Evolutionary conservation across 2,797 vertebrate genomes (phyloP).

Genomic region (Enteromius afrohamiltoni): DNA sequence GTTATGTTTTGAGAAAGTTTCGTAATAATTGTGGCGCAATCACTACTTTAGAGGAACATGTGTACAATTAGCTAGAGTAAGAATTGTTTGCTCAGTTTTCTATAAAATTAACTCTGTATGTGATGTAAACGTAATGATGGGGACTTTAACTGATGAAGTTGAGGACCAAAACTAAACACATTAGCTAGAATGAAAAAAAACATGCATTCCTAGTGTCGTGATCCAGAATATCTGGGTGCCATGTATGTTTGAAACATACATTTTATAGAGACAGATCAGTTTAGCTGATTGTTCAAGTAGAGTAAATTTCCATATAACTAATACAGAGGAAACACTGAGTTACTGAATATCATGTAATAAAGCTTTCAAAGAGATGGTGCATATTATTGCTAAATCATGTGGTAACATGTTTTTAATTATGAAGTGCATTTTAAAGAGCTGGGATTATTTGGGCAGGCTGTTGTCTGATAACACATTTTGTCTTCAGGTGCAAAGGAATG

Average conservation of each 20-base stretch:
- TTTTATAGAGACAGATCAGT: slow-evolving; percentile 63
- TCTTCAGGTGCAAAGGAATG: slow-evolving; percentile 45
- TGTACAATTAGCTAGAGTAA: slow-evolving; percentile 53
- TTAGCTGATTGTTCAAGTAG: slow-evolving; percentile 50
- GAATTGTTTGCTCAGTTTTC: slow-evolving; percentile 73
- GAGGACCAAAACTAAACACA: slow-evolving; percentile 36
- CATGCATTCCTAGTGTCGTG: slow-evolving; percentile 20
- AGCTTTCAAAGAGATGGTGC: slow-evolving; percentile 57
- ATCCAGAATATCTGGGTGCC: slow-evolving; percentile 21
- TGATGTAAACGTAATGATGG: slow-evolving; percentile 48
- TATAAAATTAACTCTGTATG: slow-evolving; percentile 65
- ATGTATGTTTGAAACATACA: slow-evolving; percentile 58
- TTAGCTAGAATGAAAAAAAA: slow-evolving; percentile 58
- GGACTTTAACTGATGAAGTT: slow-evolving; percentile 61
- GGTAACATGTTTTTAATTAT: slow-evolving; percentile 50
- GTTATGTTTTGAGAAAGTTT: slow-evolving; percentile 70
- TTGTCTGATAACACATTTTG: slow-evolving; percentile 60
- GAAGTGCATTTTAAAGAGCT: slow-evolving; percentile 57
- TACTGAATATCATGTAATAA: slow-evolving; percentile 61
- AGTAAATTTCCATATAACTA: slow-evolving; percentile 69
- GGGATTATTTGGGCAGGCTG: slow-evolving; percentile 61
- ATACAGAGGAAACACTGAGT: slow-evolving; percentile 56
- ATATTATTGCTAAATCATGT: slow-evolving; percentile 55
- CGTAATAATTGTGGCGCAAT: slow-evolving; percentile 65
- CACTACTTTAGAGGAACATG: slow-evolving; percentile 23